Evolutionary conservation across 2,888 invertebrate genomes (phyloP), one percentile per base, ranked within the genome.

Genomic region (Mythimna albipuncta): DNA sequence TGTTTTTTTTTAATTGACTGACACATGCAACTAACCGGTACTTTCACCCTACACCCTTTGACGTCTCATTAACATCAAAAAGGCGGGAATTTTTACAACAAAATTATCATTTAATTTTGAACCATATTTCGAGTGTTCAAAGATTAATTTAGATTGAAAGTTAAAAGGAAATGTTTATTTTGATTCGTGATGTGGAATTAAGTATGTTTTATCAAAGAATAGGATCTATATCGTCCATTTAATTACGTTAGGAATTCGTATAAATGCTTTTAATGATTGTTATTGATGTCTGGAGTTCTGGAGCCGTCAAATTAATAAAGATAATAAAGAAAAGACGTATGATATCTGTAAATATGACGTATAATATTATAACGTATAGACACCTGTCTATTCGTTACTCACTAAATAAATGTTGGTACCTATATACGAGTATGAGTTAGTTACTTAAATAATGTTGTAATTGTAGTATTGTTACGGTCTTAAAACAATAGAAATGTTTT

Each of bases 31-130:
- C 58, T 11, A 83, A 80, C 70, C 38, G 79, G 77, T 44, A 26
- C 77, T 75, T 73, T 79, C 72, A 83, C 85, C 83, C 83, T 81
- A 75, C 69, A 69, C 72, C 82, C 84, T 87, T 82, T 77, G 78
- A 63, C 70, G 67, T 81, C 73, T 72, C 75, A 90, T 90, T 89
- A 86, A 76, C 87, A 90, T 90, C 73, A 87, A 72, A 89, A 77
- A 68, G 58, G 54, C 32, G 69, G 63, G 38, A 71, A 44, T 61
- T 21, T 44, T 59, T 47, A 5, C 44, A 69, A 62, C 44, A 61
- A 72, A 72, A 62, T 16, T 57, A 52, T 10, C 35, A 1, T 0
- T 2, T 7, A 0, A 77, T 62, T 75, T 69, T 80, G 26, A 75
- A 75, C 78, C 64, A 44, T 80, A 70, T 10, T 0, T 0, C 0